Base-by-base conservation (phyloP, 1,140 invertebrate genomes). In the Aporrectodea caliginosa region DNA sequence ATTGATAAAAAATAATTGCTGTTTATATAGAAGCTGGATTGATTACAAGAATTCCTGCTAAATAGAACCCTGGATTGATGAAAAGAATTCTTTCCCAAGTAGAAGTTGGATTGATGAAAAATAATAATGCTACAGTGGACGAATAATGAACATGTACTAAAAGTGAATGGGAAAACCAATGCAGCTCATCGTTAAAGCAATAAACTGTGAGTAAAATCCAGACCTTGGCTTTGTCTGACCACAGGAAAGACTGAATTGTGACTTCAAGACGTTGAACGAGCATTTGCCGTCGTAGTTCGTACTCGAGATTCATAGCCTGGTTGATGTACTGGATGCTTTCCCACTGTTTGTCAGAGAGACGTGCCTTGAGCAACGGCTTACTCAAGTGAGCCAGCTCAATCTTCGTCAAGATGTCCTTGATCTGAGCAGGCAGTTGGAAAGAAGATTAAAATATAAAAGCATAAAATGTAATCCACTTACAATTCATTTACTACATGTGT, bases 181-280 rank as follows among this genome's bases (percentile, higher is more conserved):
- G n/a, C n/a, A n/a, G n/a, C n/a, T n/a, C n/a, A n/a, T n/a, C n/a
- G n/a, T n/a, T n/a, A n/a, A n/a, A n/a, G n/a, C n/a, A n/a, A n/a
- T n/a, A n/a, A n/a, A n/a, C n/a, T n/a, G n/a, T 22, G 32, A 30
- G 14, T 35, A 12, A 16, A 22, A 0, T 77, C 73, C 78, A 73
- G 80, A 88, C 88, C 84, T 88, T 88, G 2, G 87, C 87, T 78
- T 92, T 91, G 70, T 95, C 94, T 0, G 94, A 95, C 95, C 95
- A 98, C 92, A 85, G 85, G 88, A 98, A 98, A 31, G 95, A 97
- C 87, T 96, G 94, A 84, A 98, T 92, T 1, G 96, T 98, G 68
- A 96, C 95, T 89, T 98, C 96, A 69, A 98, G 87, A 75, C 97
- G 90, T 80, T 95, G 96, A 0, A 97, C 88, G 81, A 98, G 91